Evolutionary conservation across 1,140 invertebrate species (phyloP), one percentile per base, ranked within the genome.

Genomic region (Galleria mellonella): DNA sequence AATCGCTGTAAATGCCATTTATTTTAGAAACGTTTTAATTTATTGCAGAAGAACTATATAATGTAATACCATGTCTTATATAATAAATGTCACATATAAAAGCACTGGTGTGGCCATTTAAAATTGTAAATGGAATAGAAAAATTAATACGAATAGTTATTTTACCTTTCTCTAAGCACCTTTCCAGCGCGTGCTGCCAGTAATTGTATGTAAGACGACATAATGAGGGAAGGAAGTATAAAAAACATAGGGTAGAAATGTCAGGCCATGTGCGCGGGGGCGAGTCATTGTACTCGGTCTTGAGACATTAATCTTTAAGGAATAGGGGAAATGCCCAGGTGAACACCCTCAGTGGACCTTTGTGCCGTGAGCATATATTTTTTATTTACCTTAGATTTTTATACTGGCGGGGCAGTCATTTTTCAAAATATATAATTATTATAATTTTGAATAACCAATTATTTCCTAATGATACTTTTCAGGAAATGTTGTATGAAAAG

Each of bases 161-260:
- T 77, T 75, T 58, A 52, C 67, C 78, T 79, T 79, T 83, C 73
- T 72, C 72, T 78, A 72, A 73, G 75, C 78, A 83, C 74, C 78
- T 83, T 83, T 78, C 51, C 62, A 32, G 51, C 78, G 73, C 74
- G 78, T 83, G 78, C 74, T 65, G 55, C 50, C 43, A 40, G 55
- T 71, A 72, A 77, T 78, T 71, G 72, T 70, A 59, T 71, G 72
- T 70, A 59, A 73, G 57, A 61, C 64, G 49, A 61, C 52, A 62
- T 72, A 76, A 72, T 67, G 72, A 79, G 62, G 66, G 71, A 58
- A 77, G 74, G 72, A 82, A 76, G 56, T 69, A 48, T 48, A 58
- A 66, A 74, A 72, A 61, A 41, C 41, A 39, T 55, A 61, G 72
- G 73, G 75, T 81, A 60, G 64, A 83, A 83, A 83, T 83, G 74